Base-by-base conservation (phyloP, 2,888 invertebrate genomes). In the Drosophila mimica region DNA sequence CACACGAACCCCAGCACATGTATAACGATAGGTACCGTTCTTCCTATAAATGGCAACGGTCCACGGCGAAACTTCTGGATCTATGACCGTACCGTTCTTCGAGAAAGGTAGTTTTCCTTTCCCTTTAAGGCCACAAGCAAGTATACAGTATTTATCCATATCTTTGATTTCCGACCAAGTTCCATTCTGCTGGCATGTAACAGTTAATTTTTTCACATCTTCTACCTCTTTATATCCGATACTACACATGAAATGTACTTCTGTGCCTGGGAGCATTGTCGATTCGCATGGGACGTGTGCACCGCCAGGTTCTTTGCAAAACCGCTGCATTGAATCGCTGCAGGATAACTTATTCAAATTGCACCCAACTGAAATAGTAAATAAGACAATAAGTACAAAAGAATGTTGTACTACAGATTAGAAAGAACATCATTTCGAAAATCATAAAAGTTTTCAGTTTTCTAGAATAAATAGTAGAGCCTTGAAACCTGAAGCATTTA, bases 1-100 rank as follows among this genome's bases (percentile, higher is more conserved):
- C 8, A 74, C 43, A 8, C 74, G 34, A 7, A 36, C 15, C 2
- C 82, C 82, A 15, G 2, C 25, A 53, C 78, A 79, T n/a, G 1
- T 13, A 4, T 59, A 52, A 33, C 25, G 25, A 2, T 25, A 25
- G 25, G 25, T 25, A 25, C 25, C 25, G 25, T 25, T 25, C 2
- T 25, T 2, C 25, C 25, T 13, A 4, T 59, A 56, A 33, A 81
- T 36, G 3, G 54, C 51, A 53, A 67, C 54, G 17, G 49, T 15
- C 63, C 69, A 72, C 2, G 56, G 57, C 8, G 48, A 11, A 1
- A 0, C 0, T 3, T 0, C 2, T 2, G 2, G 9, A 0, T 7
- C 0, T 4, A 0, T 0, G 0, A 0, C 0, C 20, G 0, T 0
- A 0, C 0, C 15, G 0, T 17, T 0, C 1, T 0, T 28, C 2